Evolutionary conservation across 2,113 vertebrate genomes (phyloP), one percentile per base, ranked within the genome.

Genomic region (Poeciliopsis prolifica): DNA sequence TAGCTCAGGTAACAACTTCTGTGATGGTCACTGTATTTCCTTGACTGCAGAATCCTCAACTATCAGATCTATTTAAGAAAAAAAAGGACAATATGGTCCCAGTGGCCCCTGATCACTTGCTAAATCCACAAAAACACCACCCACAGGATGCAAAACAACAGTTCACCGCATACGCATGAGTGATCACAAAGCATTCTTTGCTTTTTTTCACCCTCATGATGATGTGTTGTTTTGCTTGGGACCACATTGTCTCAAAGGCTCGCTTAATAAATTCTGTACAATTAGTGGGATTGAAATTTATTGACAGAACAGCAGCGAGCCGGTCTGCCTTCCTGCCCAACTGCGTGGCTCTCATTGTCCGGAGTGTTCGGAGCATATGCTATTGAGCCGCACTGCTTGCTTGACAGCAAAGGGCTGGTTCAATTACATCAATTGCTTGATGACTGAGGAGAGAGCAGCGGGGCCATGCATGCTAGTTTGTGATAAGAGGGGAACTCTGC

Each of bases 271-370:
- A 97, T 96, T 96, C 96, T 87, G 94, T 90, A 96, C 96, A 98
- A 97, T 98, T 97, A 98, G 96, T 90, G 95, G 95, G 97, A 98
- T 97, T 97, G 96, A 97, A 97, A 97, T 97, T 95, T 97, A 98
- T 97, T 96, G 97, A 97, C 96, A 96, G 95, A 95, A 94, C 78
- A 80, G 94, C 94, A 65, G 89, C 91, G 82, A 87, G 86, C 84
- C 79, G 77, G 86, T 75, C 90, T 86, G 88, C 91, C 83, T 88
- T 91, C 88, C 89, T 89, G 87, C 86, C 88, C 74, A 82, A 83
- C 88, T 96, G 94, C 90, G 90, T 94, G 93, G 92, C 94, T 95
- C 94, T 95, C 95, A 96, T 97, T 96, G 96, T 97, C 96, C 95
- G 90, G 66, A 93, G 93, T 94, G 96, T 94, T 96, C 91, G 84